These are phyloP conservation scores for Mesocentrotus franciscanus DNA, from an alignment of 53 echinoderm and acorn worm species.

Conservation along the genomic window DNA sequence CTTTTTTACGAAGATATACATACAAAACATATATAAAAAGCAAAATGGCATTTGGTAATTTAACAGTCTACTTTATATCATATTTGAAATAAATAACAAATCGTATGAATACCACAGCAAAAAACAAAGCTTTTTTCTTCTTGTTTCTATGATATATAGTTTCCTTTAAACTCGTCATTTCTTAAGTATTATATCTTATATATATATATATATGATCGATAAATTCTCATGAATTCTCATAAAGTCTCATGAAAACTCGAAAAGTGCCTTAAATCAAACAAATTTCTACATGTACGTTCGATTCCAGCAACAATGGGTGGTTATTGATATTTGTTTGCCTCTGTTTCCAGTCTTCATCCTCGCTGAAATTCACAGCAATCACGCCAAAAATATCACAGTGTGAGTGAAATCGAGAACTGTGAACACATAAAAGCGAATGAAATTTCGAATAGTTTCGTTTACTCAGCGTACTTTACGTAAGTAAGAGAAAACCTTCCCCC, in stretches of 20 bases:
- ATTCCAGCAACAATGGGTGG: conserved; percentile 12
- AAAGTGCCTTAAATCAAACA: not conserved
- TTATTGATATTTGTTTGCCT: conserved; percentile 34
- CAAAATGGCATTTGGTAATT: too few relatives aligned
- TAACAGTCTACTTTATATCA: too few relatives aligned
- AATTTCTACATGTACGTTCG: not conserved
- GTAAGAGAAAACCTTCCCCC: conserved; percentile 28
- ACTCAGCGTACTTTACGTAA: conserved; percentile 50
- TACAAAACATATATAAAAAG: too few relatives aligned
- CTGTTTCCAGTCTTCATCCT: not conserved
- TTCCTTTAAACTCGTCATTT: too few relatives aligned
- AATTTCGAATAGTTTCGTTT: conserved; percentile 50
- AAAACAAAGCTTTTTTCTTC: too few relatives aligned
- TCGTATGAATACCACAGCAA: too few relatives aligned
- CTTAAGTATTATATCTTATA: too few relatives aligned
- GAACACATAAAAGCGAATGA: conserved; percentile 41
- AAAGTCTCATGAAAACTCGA: not conserved
- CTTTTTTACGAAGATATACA: too few relatives aligned
- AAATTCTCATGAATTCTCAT: too few relatives aligned
- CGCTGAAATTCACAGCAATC: not conserved
- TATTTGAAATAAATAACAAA: too few relatives aligned
- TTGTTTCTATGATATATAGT: too few relatives aligned
- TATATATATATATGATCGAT: too few relatives aligned
- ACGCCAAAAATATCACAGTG: not conserved
- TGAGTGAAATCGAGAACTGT: conserved; percentile 23